Conservation (phyloP, 2,797 vertebrate genomes). For the Eurystomus glaucurus region DNA sequence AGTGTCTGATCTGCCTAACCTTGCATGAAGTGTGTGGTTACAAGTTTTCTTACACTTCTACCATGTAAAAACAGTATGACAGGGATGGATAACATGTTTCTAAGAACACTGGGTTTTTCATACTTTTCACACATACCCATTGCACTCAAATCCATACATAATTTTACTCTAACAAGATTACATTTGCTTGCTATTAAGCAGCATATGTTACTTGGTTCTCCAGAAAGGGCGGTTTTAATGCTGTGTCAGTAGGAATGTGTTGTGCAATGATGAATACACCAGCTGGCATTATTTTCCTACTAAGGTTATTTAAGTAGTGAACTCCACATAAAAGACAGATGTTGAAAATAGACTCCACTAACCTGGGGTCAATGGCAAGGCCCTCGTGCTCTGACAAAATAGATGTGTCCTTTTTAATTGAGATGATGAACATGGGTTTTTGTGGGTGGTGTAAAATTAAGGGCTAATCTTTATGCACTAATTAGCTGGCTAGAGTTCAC, state of each 20-base stretch:
- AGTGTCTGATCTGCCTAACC: not conserved
- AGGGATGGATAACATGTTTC: not conserved
- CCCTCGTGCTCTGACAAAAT: not conserved
- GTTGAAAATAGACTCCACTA: conserved; percentile 1
- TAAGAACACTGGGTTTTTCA: not conserved
- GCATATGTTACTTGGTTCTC: conserved; percentile 35
- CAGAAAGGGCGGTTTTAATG: conserved; percentile 26
- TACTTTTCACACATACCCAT: conserved; percentile 12
- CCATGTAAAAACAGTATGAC: not conserved
- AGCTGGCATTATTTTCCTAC: conserved; percentile 47
- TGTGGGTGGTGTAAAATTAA: not conserved
- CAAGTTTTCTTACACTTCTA: not conserved
- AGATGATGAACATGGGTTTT: not conserved
- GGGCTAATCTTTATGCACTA: not conserved
- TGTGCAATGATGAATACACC: not conserved
- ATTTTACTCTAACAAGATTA: conserved; percentile 33
- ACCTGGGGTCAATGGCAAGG: not conserved
- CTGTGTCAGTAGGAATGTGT: not conserved
- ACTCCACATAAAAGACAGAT: not conserved
- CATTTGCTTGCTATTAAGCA: conserved; percentile 19
- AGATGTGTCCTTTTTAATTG: not conserved
- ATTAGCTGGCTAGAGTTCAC: not conserved
- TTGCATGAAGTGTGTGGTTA: not conserved
- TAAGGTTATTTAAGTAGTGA: conserved; percentile 38
- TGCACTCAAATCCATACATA: rapidly evolving